These are phyloP conservation scores for Corydoras maculifer DNA, from an alignment of 2,113 vertebrate species.

Conservation along the genomic window DNA sequence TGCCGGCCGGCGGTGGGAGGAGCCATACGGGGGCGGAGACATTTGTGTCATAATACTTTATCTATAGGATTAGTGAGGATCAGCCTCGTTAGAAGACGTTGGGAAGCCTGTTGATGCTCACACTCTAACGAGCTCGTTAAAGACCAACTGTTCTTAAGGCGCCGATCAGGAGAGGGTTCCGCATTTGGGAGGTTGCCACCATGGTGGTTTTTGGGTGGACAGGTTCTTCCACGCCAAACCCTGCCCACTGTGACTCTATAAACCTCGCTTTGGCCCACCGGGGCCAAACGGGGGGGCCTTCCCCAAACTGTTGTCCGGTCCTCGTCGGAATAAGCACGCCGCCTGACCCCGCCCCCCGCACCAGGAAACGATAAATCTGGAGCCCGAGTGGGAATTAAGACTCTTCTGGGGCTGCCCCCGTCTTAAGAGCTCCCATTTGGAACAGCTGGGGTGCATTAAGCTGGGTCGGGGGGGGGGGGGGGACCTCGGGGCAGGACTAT, in stretches of 20 bases:
- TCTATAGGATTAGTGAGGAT: slow-evolving; percentile 11
- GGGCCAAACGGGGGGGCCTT: no score
- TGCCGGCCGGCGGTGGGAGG: slow-evolving; percentile 9
- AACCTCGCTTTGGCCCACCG: no score
- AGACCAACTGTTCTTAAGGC: no score
- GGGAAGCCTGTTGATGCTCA: not conserved
- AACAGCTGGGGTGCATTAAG: slow-evolving; percentile 49
- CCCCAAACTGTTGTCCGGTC: slow-evolving; percentile 16
- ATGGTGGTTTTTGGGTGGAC: no score
- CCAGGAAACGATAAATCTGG: slow-evolving; percentile 50
- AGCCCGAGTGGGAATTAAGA: slow-evolving; percentile 44
- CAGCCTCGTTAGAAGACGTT: slow-evolving; percentile 20
- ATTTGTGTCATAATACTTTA: slow-evolving; percentile 24
- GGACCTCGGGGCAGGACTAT: slow-evolving; percentile 37
- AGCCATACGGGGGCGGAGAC: not conserved
- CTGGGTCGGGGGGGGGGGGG: slow-evolving; percentile 31
- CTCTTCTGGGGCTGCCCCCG: slow-evolving; percentile 41
- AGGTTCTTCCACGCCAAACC: no score
- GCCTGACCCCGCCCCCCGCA: slow-evolving; percentile 48
- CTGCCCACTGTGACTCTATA: no score
- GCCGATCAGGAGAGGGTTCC: no score
- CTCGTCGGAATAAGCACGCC: slow-evolving; percentile 39
- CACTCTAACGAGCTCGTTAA: no score
- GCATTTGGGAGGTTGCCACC: no score
- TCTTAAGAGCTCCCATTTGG: slow-evolving; percentile 32